These are phyloP conservation scores for Ernsta delagoae DNA, from an alignment of 2,888 invertebrate species.

Conservation along the genomic window DNA sequence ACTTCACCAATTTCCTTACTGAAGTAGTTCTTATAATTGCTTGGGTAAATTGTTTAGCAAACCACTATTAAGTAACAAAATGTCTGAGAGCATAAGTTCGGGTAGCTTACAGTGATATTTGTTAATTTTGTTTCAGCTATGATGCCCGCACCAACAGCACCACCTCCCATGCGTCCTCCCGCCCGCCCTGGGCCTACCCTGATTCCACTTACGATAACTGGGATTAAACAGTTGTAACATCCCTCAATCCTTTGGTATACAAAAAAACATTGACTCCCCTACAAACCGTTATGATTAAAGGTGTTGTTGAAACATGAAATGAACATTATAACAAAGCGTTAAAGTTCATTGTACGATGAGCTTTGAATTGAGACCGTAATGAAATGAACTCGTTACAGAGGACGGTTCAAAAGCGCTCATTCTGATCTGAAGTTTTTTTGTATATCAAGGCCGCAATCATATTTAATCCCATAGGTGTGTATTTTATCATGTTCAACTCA, in stretches of 20 bases:
- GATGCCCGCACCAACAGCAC: conserved; percentile 69
- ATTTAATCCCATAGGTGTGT: conserved; percentile 10
- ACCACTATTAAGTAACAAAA: too few relatives aligned
- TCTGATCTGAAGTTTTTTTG: too few relatives aligned
- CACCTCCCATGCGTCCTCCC: conserved; percentile 67
- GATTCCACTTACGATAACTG: conserved; percentile 64
- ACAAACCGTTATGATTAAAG: too few relatives aligned
- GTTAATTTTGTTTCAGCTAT: conserved; percentile 57
- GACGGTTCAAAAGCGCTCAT: too few relatives aligned
- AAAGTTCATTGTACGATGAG: too few relatives aligned
- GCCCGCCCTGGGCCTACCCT: conserved; percentile 79
- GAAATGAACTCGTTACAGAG: too few relatives aligned
- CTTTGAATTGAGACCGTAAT: neutral
- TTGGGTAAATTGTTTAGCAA: too few relatives aligned
- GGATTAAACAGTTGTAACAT: conserved; percentile 46
- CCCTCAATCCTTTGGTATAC: neutral
- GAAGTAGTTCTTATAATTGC: too few relatives aligned
- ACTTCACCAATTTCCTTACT: too few relatives aligned
- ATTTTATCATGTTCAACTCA: conserved; percentile 13
- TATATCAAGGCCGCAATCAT: neutral
- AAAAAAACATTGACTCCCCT: neutral
- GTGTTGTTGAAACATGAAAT: too few relatives aligned
- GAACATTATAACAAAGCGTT: too few relatives aligned
- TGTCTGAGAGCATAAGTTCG: too few relatives aligned
- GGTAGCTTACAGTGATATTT: neutral